phyloP scores from a whole-genome alignment of 2,888 invertebrate genomes.

The Torymus aiolomorphi region DNA sequence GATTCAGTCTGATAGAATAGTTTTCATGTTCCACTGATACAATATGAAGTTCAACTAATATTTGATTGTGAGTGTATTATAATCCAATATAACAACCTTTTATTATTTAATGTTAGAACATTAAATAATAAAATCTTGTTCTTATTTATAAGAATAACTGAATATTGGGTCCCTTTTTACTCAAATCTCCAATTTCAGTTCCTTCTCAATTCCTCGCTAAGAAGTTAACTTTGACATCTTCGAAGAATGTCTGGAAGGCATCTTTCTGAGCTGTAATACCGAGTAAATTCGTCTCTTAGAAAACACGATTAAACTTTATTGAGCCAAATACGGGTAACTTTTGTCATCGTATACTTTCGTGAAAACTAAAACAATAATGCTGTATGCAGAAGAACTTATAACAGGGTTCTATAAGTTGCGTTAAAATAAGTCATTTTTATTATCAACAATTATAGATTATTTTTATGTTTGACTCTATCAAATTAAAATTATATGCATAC shows the following conservation, averaged over 20 bases:
- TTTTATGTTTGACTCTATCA: too few relatives aligned
- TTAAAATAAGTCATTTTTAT: not conserved
- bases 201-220: not conserved
- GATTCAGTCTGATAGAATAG: too few relatives aligned
- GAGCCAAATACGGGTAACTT: constrained; percentile 28
- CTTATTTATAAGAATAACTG: too few relatives aligned
- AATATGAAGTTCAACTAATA: too few relatives aligned
- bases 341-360: not conserved
- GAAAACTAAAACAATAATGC: constrained; percentile 34
- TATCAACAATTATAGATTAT: not conserved
- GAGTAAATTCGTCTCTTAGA: constrained; percentile 31
- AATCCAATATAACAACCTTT: too few relatives aligned
- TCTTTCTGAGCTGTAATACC: not conserved
- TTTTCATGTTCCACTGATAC: too few relatives aligned
- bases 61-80: too few relatives aligned
- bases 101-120: too few relatives aligned
- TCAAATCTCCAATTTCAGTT: constrained; percentile 30
- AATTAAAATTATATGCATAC: too few relatives aligned
- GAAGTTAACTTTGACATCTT: constrained; percentile 23
- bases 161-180: too few relatives aligned
- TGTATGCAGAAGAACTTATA: constrained; percentile 14
- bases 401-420: too few relatives aligned
- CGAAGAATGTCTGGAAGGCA: constrained; percentile 16
- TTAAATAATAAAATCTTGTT: too few relatives aligned
- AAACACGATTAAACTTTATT: constrained; percentile 41